phyloP scores from a whole-genome alignment of 2,113 vertebrate genomes.

The Genyomyrus donnyi region DNA sequence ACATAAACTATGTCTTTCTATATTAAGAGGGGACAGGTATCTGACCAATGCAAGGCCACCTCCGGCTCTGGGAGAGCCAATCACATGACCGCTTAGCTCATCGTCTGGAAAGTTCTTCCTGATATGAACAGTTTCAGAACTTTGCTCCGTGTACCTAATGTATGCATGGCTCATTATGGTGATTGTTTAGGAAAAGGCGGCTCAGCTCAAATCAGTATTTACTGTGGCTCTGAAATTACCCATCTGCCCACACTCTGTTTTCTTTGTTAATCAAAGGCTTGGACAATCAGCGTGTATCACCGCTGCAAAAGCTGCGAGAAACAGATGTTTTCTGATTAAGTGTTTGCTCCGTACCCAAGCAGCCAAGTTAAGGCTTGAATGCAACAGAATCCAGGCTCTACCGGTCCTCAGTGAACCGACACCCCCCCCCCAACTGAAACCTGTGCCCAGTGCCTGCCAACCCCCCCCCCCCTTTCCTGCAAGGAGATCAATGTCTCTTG shows the following conservation, averaged over 20 bases:
- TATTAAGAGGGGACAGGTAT: background rate
- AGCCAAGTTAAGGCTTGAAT: constrained; percentile 24
- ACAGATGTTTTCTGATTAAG: constrained; percentile 72
- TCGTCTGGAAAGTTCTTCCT: background rate
- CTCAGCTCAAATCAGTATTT: constrained; percentile 36
- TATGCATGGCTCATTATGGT: constrained; percentile 58
- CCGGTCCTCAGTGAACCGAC: background rate
- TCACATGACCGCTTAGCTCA: background rate
- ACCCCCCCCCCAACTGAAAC: background rate
- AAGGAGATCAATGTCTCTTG: background rate
- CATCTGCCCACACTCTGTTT: constrained; percentile 47
- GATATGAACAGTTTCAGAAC: background rate
- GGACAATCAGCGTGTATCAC: constrained; percentile 52
- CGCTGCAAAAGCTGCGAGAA: constrained; percentile 35
- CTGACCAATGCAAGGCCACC: background rate
- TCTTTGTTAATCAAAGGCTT: constrained; percentile 51
- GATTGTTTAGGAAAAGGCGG: constrained; percentile 52
- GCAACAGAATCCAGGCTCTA: background rate
- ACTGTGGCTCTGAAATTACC: constrained; percentile 50
- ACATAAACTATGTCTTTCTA: background rate
- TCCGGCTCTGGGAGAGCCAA: background rate
- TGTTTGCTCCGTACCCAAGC: constrained; percentile 52
- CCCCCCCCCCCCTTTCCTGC: background rate
- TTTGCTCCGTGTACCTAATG: constrained; percentile 24
- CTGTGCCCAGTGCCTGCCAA: background rate